These are phyloP conservation scores for Gadus chalcogrammus DNA, from an alignment of 2,113 vertebrate species.

Conservation along the genomic window DNA sequence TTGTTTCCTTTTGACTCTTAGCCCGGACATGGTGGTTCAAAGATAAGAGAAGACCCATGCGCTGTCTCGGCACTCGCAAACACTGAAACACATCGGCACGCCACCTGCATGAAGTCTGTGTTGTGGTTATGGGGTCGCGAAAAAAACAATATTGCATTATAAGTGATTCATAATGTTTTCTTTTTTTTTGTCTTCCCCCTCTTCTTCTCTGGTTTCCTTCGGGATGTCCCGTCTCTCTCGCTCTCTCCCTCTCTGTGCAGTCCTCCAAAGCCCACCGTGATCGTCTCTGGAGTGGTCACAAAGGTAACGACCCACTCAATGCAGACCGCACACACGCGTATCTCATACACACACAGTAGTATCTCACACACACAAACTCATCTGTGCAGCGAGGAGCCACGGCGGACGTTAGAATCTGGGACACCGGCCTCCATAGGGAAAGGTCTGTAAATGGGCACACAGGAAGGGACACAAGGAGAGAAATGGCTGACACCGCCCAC, in stretches of 20 bases:
- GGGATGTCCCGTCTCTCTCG: constrained; percentile 16
- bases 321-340: neutral
- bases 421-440: constrained; percentile 29
- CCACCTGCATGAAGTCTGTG: neutral
- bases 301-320: constrained; percentile 78
- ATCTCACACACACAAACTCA: neutral
- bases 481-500: neutral
- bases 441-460: constrained; percentile 6
- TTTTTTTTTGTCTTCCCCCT: neutral
- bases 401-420: constrained; percentile 34
- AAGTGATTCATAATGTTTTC: neutral
- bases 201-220: neutral
- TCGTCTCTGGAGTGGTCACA: constrained; percentile 93
- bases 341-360: neutral
- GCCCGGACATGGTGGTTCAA: constrained; percentile 3
- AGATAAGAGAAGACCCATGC: neutral
- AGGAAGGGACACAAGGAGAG: constrained; percentile 15
- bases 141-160: neutral
- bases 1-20: no score
- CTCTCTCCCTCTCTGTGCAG: constrained; percentile 65
- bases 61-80: neutral
- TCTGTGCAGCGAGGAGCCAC: constrained; percentile 17
- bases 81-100: neutral
- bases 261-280: constrained; percentile 83
- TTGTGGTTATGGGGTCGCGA: neutral